phyloP scores from a whole-genome alignment of 2,888 invertebrate genomes.

The Phalera bucephala region DNA sequence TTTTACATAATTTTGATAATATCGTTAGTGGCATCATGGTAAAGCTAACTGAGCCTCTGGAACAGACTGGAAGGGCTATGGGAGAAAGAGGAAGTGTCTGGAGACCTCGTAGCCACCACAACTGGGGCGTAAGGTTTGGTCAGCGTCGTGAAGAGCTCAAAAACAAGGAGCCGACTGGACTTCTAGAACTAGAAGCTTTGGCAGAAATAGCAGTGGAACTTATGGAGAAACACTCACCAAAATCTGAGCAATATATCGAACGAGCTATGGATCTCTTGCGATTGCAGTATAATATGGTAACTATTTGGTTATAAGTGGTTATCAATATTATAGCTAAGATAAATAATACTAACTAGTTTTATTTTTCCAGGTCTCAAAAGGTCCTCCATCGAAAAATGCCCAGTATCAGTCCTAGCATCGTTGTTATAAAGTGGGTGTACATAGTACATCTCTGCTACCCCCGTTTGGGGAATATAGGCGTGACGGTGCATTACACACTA shows the following conservation, averaged over 20 bases:
- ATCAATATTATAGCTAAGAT: too few species aligned
- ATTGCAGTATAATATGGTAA: slow-evolving; percentile 39
- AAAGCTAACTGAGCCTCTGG: slow-evolving; percentile 33
- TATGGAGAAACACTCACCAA: slow-evolving; percentile 43
- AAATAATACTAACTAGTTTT: too few species aligned
- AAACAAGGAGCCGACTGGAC: slow-evolving; percentile 35
- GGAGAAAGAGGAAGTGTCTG: slow-evolving; percentile 23
- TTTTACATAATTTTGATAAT: slow-evolving; percentile 5
- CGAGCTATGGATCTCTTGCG: slow-evolving; percentile 52
- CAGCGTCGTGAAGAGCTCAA: slow-evolving; percentile 22
- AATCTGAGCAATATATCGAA: slow-evolving; percentile 31
- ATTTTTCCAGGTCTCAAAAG: too few species aligned
- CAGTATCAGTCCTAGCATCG: too few species aligned
- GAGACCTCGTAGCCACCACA: slow-evolving; percentile 31
- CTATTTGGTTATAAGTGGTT: too few species aligned
- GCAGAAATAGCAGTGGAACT: slow-evolving; percentile 37
- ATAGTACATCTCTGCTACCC: too few species aligned
- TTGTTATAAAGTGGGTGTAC: too few species aligned
- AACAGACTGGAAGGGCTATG: slow-evolving; percentile 25
- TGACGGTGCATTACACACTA: too few species aligned
- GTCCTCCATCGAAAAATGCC: too few species aligned
- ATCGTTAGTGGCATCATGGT: slow-evolving; percentile 36
- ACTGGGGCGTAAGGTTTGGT: slow-evolving; percentile 38
- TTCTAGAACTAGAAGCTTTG: slow-evolving; percentile 41
- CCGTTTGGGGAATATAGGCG: too few species aligned